Evolutionary conservation across 2,113 vertebrate species (phyloP).

Genomic region (Otis tarda): DNA sequence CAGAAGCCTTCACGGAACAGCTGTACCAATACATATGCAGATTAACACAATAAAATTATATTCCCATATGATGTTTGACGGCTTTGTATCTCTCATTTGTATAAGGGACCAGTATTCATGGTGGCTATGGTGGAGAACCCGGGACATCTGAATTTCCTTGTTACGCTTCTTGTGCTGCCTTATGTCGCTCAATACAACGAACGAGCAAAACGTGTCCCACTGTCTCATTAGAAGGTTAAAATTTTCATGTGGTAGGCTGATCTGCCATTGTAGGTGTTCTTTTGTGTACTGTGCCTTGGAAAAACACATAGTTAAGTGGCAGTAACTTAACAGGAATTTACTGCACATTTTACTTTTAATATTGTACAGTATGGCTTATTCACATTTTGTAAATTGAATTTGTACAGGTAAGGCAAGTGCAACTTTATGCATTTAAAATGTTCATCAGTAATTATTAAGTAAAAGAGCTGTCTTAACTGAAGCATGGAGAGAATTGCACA

Average conservation of each 20-base stretch:
- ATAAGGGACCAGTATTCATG: not conserved
- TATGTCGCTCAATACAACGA: not conserved
- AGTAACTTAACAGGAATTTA: not conserved
- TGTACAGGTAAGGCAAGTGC: not conserved
- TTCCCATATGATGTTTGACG: not conserved
- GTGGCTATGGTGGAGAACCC: not conserved
- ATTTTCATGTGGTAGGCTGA: not conserved
- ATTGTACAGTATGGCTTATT: not conserved
- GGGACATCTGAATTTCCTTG: not conserved
- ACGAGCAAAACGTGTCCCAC: accelerated
- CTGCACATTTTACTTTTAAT: not conserved
- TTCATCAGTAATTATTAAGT: not conserved
- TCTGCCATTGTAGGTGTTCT: not conserved
- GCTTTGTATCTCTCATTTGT: not conserved
- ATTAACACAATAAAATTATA: slow-evolving; percentile 75
- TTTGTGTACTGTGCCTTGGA: not conserved
- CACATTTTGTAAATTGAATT: too few relatives aligned
- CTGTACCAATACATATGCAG: slow-evolving; percentile 83
- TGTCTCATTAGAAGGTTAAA: not conserved
- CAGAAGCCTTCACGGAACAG: slow-evolving; percentile 87
- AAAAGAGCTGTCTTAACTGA: not conserved
- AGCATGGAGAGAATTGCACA: not conserved
- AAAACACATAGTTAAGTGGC: not conserved
- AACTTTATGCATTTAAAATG: not conserved
- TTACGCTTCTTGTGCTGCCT: not conserved